Conservation (phyloP, 2,113 vertebrate species). For the Prunella himalayana region DNA sequence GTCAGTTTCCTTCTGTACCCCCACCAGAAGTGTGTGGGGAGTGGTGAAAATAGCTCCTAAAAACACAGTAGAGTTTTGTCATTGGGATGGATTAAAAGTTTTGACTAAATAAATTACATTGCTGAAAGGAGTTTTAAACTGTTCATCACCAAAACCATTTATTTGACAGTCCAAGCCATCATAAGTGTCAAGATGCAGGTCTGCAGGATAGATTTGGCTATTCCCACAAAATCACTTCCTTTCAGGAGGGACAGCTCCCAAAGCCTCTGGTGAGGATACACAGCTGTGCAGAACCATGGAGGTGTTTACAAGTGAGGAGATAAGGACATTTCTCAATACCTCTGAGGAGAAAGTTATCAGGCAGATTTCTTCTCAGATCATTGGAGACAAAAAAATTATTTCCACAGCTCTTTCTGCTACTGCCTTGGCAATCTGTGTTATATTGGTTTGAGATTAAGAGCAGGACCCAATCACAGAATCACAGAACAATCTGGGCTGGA, state of each 20-base stretch:
- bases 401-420: not conserved
- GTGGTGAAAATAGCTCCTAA: slow-evolving; percentile 6
- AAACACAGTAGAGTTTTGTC: slow-evolving; percentile 21
- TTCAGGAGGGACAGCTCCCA: slow-evolving; percentile 9
- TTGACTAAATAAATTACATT: slow-evolving; percentile 51
- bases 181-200: not conserved
- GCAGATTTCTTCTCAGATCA: not conserved
- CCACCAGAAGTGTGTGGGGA: not conserved
- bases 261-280: not conserved
- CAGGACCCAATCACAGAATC: not conserved
- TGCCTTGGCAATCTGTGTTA: not conserved
- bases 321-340: not conserved
- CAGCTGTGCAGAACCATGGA: not conserved
- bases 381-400: not conserved
- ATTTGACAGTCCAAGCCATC: slow-evolving; percentile 23
- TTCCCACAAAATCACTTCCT: slow-evolving; percentile 5
- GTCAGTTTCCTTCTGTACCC: not conserved
- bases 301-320: not conserved
- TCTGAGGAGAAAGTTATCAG: not conserved
- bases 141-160: slow-evolving; percentile 24
- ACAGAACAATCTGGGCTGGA: not conserved
- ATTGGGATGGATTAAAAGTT: slow-evolving; percentile 27
- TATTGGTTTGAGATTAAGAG: not conserved
- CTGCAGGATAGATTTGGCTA: not conserved
- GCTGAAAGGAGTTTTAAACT: slow-evolving; percentile 5